phyloP scores from a whole-genome alignment of 2,888 invertebrate species.

The Venustoraphidia nigricollis region DNA sequence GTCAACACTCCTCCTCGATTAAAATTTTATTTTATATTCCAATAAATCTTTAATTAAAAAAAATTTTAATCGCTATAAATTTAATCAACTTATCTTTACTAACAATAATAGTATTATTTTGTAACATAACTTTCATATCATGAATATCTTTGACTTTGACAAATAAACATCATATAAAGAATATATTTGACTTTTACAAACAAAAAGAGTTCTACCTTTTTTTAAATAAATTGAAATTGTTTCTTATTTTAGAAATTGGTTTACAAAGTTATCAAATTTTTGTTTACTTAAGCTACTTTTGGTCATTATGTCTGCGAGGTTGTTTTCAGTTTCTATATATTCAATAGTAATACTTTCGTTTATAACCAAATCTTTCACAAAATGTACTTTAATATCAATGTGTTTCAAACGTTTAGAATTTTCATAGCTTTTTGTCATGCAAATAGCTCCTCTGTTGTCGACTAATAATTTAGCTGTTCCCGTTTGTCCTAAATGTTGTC shows the following conservation, averaged over 20 bases:
- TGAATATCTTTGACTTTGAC: no score
- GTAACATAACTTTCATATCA: no score
- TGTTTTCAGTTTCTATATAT: background rate
- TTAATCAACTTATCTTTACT: no score
- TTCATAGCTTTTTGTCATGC: background rate
- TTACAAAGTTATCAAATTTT: background rate
- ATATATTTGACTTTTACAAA: no score
- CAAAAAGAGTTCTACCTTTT: no score
- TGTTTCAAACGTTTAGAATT: background rate
- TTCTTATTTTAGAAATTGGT: background rate
- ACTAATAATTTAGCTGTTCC: background rate
- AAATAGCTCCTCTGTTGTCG: background rate
- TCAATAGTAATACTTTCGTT: background rate
- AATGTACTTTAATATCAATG: background rate
- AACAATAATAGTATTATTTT: no score
- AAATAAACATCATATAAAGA: no score
- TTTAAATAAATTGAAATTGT: no score
- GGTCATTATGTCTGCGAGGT: background rate
- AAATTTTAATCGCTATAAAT: no score
- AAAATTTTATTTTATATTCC: no score
- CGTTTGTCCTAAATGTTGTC: background rate
- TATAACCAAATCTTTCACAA: background rate
- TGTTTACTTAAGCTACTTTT: background rate
- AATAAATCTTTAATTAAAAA: slow-evolving; percentile 10
- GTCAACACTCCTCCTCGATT: no score